Percentiles rank a stretch among this genome's conserved stretches.
Evolutionary conservation across 2,797 vertebrate genomes (phyloP).

Genomic region (Scolopax rusticola): DNA sequence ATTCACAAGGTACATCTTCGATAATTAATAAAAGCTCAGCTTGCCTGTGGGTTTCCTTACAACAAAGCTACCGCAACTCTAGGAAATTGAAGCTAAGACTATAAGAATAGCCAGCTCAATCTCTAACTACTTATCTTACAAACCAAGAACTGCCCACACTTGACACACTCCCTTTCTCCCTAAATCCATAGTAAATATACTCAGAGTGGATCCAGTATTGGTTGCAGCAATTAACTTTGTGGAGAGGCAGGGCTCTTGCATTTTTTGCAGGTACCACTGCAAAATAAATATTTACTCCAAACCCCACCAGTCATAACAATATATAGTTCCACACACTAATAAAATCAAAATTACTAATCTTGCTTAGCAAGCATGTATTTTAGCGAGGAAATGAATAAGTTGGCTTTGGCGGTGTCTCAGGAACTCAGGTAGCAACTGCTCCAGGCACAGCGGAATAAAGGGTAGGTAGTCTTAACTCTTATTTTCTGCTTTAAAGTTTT

Average conservation of each 20-base stretch:
- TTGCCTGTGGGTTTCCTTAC: not conserved
- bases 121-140: conserved; percentile 10
- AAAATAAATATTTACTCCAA: conserved; percentile 25
- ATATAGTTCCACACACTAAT: not conserved
- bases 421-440: not conserved
- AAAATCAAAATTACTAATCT: not conserved
- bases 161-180: not conserved
- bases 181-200: conserved; percentile 19
- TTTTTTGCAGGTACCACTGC: not conserved
- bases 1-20: not conserved
- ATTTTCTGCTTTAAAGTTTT: not conserved
- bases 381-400: not conserved
- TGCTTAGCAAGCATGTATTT: not conserved
- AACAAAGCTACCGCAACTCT: not conserved
- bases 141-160: not conserved
- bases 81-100: not conserved
- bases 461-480: not conserved
- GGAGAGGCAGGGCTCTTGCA: not conserved
- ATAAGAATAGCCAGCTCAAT: conserved; percentile 15
- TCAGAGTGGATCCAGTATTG: not conserved
- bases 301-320: not conserved
- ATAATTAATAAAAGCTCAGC: conserved; percentile 39
- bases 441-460: accelerated
- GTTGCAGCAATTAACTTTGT: not conserved
- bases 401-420: not conserved